These are phyloP conservation scores for Bos taurus DNA, from an alignment of 2,113 vertebrate species.

Conservation along the genomic window ARS-UCD2.0 NC_037328.1:22266001-22266500, in stretches of 20 bases:
- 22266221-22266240: not conserved
- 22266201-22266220: not conserved
- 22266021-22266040: not conserved
- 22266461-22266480: not conserved
- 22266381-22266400: not conserved
- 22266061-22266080: not conserved
- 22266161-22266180: not conserved
- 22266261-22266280: not conserved
- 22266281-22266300: not conserved
- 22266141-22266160: not conserved
- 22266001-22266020: not conserved
- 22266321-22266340: not conserved
- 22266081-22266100: not conserved
- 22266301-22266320: not conserved
- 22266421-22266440: not conserved
- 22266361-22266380: not conserved
- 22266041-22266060: not conserved
- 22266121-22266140: not conserved
- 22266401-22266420: not conserved
- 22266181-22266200: not conserved
- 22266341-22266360: not conserved
- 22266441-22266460: not conserved
- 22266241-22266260: not conserved
- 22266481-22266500: not conserved
- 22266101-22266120: not conserved